Evolutionary conservation across 53 echinoderm and acorn worm species (phyloP), one percentile per base, ranked within the genome.

Genomic region (Astropecten irregularis): DNA sequence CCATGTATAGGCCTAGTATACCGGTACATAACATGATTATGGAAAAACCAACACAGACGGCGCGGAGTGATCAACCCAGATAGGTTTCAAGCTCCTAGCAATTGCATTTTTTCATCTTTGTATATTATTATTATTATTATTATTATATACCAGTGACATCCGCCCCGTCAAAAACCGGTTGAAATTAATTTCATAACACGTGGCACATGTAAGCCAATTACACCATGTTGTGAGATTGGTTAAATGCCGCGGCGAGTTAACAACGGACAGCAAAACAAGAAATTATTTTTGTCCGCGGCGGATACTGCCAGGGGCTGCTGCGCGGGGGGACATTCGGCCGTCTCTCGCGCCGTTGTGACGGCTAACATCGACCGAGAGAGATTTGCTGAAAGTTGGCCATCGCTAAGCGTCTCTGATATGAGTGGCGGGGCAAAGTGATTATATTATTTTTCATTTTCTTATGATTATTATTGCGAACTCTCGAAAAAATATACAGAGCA

Each of bases 101-200:
- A 79, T 79, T 79, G 21, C 79, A 26, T 7, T 61, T 79, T 79
- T 61, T 13, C 32, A 30, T 22, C 6, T 42, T 8, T 6, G 42
- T 42, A 6, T 6, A 11, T 42, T 11, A 11, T 42, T 42, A 11
- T 42, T 42, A 11, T 44, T 23, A 14, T 27, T 44, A 40, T 44
- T 47, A 19, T 20, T 60, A 25, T 60, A 13, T 79, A 9, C 62
- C 23, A n/a, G 39, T 29, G 63, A 79, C 60, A 32, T 61, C 61
- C 62, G 47, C 40, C 62, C 63, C 47, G 47, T 62, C 79, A 61
- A 79, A 71, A 60, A 79, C 61, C 32, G 14, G 57, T 27, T 28
- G 28, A 74, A 79, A 79, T 79, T 79, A 79, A 79, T 79, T 79
- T 79, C 62, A 48, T 79, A 62, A 56, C 79, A 62, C 79, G 79